These are phyloP conservation scores for Tetramorium alpestre DNA, from an alignment of 1,140 invertebrate species.

Conservation along the genomic window DNA sequence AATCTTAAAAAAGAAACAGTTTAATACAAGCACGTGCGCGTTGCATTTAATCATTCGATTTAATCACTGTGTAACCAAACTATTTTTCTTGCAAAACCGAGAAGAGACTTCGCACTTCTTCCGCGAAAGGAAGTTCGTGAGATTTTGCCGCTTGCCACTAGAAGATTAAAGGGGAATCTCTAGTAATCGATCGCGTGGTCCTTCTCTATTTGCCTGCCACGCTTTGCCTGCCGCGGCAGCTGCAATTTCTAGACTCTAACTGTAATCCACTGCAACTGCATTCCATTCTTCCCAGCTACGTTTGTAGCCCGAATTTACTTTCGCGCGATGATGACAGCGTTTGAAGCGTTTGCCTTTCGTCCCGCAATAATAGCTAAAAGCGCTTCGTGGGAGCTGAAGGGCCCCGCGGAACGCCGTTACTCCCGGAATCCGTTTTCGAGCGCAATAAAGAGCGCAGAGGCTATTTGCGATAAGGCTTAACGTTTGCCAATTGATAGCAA, in stretches of 20 bases:
- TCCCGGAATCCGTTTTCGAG: constrained; percentile 1
- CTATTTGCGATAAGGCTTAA: constrained; percentile 17
- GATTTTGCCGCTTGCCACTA: constrained; percentile 28
- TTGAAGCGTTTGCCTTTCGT: constrained; percentile 8
- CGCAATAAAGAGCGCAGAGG: constrained; percentile 5
- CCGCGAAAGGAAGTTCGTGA: not conserved
- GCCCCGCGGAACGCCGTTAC: not conserved
- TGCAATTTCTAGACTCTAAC: constrained; percentile 40
- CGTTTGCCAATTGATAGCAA: constrained; percentile 38
- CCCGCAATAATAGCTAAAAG: constrained; percentile 9
- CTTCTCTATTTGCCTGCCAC: constrained; percentile 37
- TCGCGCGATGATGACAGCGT: not conserved
- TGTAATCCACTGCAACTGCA: constrained; percentile 22
- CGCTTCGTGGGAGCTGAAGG: not conserved
- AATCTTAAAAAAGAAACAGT: not conserved
- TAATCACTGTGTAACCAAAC: constrained; percentile 35
- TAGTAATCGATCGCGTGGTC: constrained; percentile 45
- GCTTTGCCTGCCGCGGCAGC: not conserved
- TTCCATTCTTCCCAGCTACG: constrained; percentile 32
- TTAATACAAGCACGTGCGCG: not conserved
- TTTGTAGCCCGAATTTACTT: constrained; percentile 44
- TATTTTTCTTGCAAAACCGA: constrained; percentile 19
- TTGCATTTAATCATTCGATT: constrained; percentile 44
- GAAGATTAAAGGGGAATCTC: constrained; percentile 51
- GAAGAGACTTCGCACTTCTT: not conserved